Evolutionary conservation across 1,140 invertebrate species (phyloP), one percentile per base, ranked within the genome.

Genomic region (Polyergus mexicanus): DNA sequence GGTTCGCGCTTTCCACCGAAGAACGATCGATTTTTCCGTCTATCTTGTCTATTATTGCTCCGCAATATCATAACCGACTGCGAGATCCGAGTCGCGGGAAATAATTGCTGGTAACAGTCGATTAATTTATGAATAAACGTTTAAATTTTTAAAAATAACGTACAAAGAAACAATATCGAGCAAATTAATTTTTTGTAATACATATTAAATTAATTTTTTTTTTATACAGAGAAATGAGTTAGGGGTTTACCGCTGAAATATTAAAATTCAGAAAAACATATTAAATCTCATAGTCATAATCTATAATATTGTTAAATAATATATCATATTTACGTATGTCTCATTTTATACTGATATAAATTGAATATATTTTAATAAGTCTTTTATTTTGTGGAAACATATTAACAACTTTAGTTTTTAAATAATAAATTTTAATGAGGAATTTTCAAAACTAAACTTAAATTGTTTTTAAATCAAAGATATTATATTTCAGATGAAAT

Each of bases 21-120:
- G 38, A 77, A 74, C 69, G 51, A 89, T 89, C 88, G 87, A 89
- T 89, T 86, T 88, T 85, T 78, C 75, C 76, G 32, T 56, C 58
- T 80, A 78, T 60, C 72, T 85, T 66, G n/a, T 58, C 78, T 83
- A 72, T 74, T 76, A 78, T 71, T 84, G 78, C 54, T 76, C 51
- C 75, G 54, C 58, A 66, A 62, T 51, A 62, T 76, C 81, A 81
- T 86, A 80, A 87, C 84, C 88, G 75, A 35, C 51, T 62, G 25
- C 41, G 76, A 80, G 76, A 78, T 44, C 38, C 44, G 44, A 51
- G 41, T 54, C 28, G 62, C n/a, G 16, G 71, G 11, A 6, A 16
- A 44, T 32, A 60, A 8, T 38, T 71, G 63, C 22, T 19, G 28
- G 3, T 16, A 13, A 25, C 25, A 16, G 28, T 58, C 32, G n/a